Evolutionary conservation across 2,113 vertebrate genomes (phyloP).

Genomic region (Vireo altiloquus): DNA sequence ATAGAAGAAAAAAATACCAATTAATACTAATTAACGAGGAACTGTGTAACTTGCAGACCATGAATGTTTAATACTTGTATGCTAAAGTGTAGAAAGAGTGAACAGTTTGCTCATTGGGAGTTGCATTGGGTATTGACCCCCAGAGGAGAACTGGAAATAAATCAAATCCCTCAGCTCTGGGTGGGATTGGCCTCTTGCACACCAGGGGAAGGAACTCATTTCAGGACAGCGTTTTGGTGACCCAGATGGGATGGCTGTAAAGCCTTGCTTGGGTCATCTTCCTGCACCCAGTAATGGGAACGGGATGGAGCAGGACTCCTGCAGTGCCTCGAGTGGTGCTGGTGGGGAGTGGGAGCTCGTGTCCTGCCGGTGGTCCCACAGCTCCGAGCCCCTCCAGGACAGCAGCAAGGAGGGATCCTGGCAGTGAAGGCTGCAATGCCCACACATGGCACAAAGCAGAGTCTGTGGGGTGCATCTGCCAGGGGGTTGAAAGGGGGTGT

Average conservation of each 20-base stretch:
- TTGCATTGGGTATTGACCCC: accelerated
- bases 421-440: neutral
- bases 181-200: neutral
- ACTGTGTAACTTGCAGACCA: neutral
- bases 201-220: neutral
- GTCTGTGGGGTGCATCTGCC: neutral
- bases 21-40: neutral
- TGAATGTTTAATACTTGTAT: neutral
- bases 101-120: neutral
- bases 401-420: neutral
- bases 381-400: neutral
- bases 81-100: neutral
- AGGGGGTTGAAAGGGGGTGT: neutral
- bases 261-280: neutral
- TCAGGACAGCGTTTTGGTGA: neutral
- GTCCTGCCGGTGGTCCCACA: neutral
- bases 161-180: neutral
- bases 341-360: neutral
- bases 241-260: neutral
- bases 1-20: neutral
- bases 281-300: neutral
- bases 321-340: accelerated
- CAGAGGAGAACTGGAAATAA: neutral
- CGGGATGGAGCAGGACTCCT: neutral
- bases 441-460: accelerated